Conservation (phyloP, 1,140 invertebrate species). For the Hyles vespertilio region DNA sequence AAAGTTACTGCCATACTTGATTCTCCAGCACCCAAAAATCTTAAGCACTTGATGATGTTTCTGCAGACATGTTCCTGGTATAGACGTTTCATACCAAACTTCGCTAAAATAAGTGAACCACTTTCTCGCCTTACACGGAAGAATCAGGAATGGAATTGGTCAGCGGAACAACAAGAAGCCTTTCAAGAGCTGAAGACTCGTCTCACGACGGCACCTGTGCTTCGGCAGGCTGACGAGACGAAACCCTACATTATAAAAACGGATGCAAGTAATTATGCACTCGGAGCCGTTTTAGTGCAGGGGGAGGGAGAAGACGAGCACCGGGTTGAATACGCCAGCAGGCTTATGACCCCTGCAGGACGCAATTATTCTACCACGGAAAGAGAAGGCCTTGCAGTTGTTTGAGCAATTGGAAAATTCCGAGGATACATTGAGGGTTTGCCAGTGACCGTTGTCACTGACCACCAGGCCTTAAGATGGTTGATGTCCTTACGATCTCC, state of each 20-base stretch:
- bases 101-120: constrained; percentile 24
- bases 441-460: constrained; percentile 25
- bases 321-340: constrained; percentile 14
- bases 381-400: constrained; percentile 67
- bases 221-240: constrained; percentile 3
- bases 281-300: constrained; percentile 8
- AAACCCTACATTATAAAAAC: constrained; percentile 11
- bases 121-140: constrained; percentile 22
- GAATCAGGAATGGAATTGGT: constrained; percentile 4
- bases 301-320: background rate
- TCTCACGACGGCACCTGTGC: background rate
- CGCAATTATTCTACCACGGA: constrained; percentile 29
- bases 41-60: constrained; percentile 32
- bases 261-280: constrained; percentile 15
- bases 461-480: constrained; percentile 74
- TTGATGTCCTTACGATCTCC: constrained; percentile 58
- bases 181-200: background rate
- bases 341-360: constrained; percentile 57
- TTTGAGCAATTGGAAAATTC: constrained; percentile 67
- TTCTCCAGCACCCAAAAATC: constrained; percentile 12
- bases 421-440: constrained; percentile 53
- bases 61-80: constrained; percentile 36
- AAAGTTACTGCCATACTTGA: constrained; percentile 19
- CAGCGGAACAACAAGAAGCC: no score
- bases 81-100: constrained; percentile 30